Base-by-base conservation (phyloP, 1,140 invertebrate genomes). In the Ridgeia piscesae region DNA sequence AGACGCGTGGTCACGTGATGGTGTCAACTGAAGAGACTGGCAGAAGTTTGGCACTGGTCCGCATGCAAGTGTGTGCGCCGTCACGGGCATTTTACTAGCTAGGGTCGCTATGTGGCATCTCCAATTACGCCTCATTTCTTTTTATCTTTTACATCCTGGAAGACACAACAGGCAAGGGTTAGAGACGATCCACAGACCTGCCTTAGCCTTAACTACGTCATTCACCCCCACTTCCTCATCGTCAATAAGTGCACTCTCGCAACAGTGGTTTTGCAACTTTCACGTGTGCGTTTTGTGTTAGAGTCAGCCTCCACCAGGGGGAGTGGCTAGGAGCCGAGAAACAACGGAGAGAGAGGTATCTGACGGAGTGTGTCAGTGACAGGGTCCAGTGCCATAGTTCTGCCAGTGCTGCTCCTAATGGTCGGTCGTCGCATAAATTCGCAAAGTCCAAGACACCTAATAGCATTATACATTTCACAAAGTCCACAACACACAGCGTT, bases 61-160 rank as follows among this genome's bases (percentile, higher is more conserved):
- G 58, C 58, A 77, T 77, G 58, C 58, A 77, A 77, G 58, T n/a
- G 58, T 77, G 6, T 21, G 27, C 42, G 42, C 58, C 17, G 2
- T 77, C 58, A 77, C 58, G 58, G 58, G 58, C 58, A 77, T 77
- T 77, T 77, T 77, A 77, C 58, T 77, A 77, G 58, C 58, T 77
- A 77, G 58, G 58, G 58, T 21, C 58, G 58, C 58, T 77, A 77
- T 31, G 58, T 77, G 58, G 58, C 58, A 27, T 77, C 58, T 77
- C 58, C 58, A 17, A 42, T 21, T 77, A 77, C 17, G 58, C 17
- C 58, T 77, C 58, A 77, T 77, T 77, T 77, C 58, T 77, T 77
- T 77, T 77, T 77, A 77, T 77, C 58, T 77, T 77, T 77, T 77
- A 31, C 27, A 77, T 77, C 58, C 58, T 77, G 58, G 58, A 77